Percentiles rank a stretch among this genome's conserved stretches.
Evolutionary conservation across 2,113 vertebrate species (phyloP).

Genomic region (Climacteris rufus): DNA sequence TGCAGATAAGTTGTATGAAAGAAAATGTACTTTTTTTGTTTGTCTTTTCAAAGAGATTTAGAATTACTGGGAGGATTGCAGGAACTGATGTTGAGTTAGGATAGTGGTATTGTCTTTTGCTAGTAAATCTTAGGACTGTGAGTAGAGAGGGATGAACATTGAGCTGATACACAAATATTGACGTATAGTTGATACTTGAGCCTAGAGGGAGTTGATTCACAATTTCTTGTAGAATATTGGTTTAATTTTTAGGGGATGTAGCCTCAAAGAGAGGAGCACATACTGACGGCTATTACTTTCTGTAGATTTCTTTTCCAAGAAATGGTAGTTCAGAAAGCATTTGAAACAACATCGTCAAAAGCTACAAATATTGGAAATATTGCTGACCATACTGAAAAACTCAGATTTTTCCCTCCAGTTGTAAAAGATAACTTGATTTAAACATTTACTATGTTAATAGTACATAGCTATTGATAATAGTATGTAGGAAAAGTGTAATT

Average conservation of each 20-base stretch:
- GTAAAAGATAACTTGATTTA: neutral
- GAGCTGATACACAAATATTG: neutral
- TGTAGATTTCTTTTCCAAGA: neutral
- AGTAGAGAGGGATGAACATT: neutral
- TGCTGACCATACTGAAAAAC: neutral
- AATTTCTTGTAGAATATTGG: neutral
- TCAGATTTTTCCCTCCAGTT: neutral
- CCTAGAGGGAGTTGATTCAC: neutral
- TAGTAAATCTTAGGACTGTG: neutral
- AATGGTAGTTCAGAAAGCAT: neutral
- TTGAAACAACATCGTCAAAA: neutral
- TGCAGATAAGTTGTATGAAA: neutral
- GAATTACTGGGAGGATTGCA: neutral
- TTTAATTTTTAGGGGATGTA: neutral
- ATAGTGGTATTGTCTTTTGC: neutral
- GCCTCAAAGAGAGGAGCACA: neutral
- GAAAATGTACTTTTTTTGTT: neutral
- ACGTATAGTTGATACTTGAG: neutral
- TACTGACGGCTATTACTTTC: neutral
- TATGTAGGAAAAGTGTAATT: neutral
- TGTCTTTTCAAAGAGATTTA: neutral
- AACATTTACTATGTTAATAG: neutral
- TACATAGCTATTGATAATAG: neutral
- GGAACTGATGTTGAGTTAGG: neutral
- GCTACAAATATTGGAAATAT: neutral